A percentile compares a stretch with the other conserved stretches of the same genome.
Conservation (phyloP, 1,140 invertebrate species). For the Papilio dardanus region DNA sequence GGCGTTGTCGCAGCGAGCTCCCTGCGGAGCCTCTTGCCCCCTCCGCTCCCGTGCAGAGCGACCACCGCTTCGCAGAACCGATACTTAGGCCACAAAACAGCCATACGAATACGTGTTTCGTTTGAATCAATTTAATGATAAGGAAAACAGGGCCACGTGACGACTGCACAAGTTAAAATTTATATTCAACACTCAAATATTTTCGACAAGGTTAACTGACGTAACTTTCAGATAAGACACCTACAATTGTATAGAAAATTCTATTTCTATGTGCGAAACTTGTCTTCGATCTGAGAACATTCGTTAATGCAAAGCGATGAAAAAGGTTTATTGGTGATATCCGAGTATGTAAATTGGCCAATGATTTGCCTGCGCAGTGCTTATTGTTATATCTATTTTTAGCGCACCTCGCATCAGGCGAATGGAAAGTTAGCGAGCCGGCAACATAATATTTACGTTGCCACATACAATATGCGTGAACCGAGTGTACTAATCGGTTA, state of each 20-base stretch:
- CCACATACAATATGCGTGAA: slow-evolving; percentile 48
- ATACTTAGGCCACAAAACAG: slow-evolving; percentile 55
- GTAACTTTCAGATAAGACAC: slow-evolving; percentile 54
- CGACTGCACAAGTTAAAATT: slow-evolving; percentile 52
- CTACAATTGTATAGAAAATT: slow-evolving; percentile 37
- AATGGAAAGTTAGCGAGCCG: slow-evolving; percentile 79
- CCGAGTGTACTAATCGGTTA: neutral
- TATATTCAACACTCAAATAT: slow-evolving; percentile 58
- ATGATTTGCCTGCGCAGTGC: slow-evolving; percentile 65
- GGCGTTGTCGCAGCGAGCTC: slow-evolving; percentile 72
- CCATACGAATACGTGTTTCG: slow-evolving; percentile 54
- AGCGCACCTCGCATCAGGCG: slow-evolving; percentile 70
- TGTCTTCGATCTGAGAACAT: slow-evolving; percentile 21
- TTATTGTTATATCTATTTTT: slow-evolving; percentile 76
- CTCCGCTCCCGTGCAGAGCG: slow-evolving; percentile 61
- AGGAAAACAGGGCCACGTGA: slow-evolving; percentile 67
- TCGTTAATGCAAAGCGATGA: neutral
- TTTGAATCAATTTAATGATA: slow-evolving; percentile 66
- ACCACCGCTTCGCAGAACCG: slow-evolving; percentile 56
- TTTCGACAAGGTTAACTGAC: slow-evolving; percentile 62
- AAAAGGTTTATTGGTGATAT: slow-evolving; percentile 38
- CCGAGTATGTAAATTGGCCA: slow-evolving; percentile 52
- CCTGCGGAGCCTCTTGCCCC: slow-evolving; percentile 72
- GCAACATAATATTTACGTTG: slow-evolving; percentile 65
- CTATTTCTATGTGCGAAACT: slow-evolving; percentile 33